Evolutionary conservation across 2,888 invertebrate species (phyloP).

Genomic region (Drosophila anceps): DNA sequence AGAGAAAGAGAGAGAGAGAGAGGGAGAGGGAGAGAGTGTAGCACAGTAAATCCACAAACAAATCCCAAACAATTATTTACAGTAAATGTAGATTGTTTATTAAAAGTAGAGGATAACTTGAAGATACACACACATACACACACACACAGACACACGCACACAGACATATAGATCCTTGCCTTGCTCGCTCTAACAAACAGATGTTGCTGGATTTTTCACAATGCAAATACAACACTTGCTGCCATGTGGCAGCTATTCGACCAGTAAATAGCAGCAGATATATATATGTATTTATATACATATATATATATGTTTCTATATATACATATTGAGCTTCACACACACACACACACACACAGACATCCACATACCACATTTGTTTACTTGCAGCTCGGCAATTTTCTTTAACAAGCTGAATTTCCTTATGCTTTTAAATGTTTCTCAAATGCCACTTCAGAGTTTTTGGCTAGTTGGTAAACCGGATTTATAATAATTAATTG

Average conservation of each 20-base stretch:
- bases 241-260: slow-evolving; percentile 44
- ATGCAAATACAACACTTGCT: slow-evolving; percentile 74
- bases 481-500: slow-evolving; percentile 79
- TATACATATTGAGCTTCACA: slow-evolving; percentile 7
- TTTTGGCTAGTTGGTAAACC: slow-evolving; percentile 48
- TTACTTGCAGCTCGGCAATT: slow-evolving; percentile 49
- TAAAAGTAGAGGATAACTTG: slow-evolving; percentile 65
- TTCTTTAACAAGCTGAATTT: slow-evolving; percentile 20
- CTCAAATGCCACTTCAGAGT: slow-evolving; percentile 57
- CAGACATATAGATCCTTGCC: neutral
- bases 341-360: slow-evolving; percentile 6
- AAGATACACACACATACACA: slow-evolving; percentile 13
- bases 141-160: slow-evolving; percentile 6
- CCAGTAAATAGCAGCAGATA: slow-evolving; percentile 19
- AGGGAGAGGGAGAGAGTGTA: neutral
- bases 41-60: slow-evolving; percentile 66
- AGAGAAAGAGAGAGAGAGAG: too few relatives aligned
- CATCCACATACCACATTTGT: slow-evolving; percentile 37
- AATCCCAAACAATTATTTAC: slow-evolving; percentile 78
- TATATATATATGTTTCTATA: slow-evolving; percentile 1
- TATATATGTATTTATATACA: slow-evolving; percentile 1
- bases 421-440: slow-evolving; percentile 51
- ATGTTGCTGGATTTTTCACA: slow-evolving; percentile 30
- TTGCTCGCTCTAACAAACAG: neutral
- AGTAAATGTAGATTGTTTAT: slow-evolving; percentile 79